Evolutionary conservation across 2,888 invertebrate species (phyloP), one percentile per base, ranked within the genome.

Genomic region (Brachypalpus laphriformis): DNA sequence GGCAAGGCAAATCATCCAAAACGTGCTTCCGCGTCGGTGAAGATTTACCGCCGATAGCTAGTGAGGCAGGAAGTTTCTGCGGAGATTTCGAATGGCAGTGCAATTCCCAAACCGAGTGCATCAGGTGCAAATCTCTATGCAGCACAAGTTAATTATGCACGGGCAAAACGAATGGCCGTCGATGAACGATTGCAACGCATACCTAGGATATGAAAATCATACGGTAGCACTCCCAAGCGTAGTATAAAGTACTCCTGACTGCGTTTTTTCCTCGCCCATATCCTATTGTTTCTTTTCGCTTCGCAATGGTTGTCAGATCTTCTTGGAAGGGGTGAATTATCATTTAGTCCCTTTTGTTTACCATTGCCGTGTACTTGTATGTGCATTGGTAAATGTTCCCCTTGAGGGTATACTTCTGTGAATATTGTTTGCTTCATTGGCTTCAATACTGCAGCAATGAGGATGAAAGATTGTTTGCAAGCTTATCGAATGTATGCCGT

Each of bases 391-490:
- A 56, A 82, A 82, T 78, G 68, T 56, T 77, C 56, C 78, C 82
- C 78, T 40, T 40, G 59, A 28, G 77, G 82, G n/a, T 28, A 22
- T 40, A 20, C 20, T 71, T 65, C 54, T 54, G 16, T 40, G 72
- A 66, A 78, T 82, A 77, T 82, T 78, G 47, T 77, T 68, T 63
- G 72, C 63, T 82, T 82, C 82, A 77, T 78, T 78, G 82, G 66
- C 82, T 72, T 57, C 72, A 42, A 72, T 82, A 56, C 56, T 61
- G 40, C 25, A 18, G 72, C 61, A 78, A 61, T 56, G 31, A 68
- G 65, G 28, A 77, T 77, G 77, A 72, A 45, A 31, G 18, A 72
- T 68, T 77, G 66, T 68, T 72, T 78, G 82, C 72, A 20, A 68
- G 56, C 72, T 82, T 72, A 78, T 82, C 66, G 68, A 82, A 66